Conservation (phyloP, 2,888 invertebrate species). For the Dione vanillae region DNA sequence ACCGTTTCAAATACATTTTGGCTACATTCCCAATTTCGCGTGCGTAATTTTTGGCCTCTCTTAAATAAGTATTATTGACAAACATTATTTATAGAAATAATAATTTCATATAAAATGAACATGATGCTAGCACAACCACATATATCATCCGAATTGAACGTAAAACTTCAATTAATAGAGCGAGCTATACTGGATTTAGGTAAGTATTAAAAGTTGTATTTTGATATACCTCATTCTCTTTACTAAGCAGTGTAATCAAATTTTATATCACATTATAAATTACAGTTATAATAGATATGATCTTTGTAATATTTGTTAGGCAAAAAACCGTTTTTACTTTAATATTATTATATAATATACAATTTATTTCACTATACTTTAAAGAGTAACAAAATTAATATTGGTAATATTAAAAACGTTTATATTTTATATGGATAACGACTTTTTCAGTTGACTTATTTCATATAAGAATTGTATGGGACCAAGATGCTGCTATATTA, state of each 20-base stretch:
- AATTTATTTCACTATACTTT: no score
- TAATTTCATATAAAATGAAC: background rate
- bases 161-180: constrained; percentile 62
- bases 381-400: background rate
- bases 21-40: constrained; percentile 14
- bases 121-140: constrained; percentile 55
- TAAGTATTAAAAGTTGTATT: constrained; percentile 49
- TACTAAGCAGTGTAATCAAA: no score
- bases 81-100: background rate
- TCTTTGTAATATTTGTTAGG: no score
- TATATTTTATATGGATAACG: background rate
- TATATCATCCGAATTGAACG: constrained; percentile 52
- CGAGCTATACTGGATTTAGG: constrained; percentile 65
- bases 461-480: constrained; percentile 68
- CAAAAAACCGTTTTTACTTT: no score
- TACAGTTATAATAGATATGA: no score
- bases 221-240: no score
- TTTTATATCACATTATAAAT: no score
- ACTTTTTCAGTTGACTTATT: constrained; percentile 63
- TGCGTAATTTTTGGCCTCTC: background rate
- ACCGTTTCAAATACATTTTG: background rate
- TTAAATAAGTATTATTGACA: constrained; percentile 4
- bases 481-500: constrained; percentile 59
- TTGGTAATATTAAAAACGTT: background rate
- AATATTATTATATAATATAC: no score